Base-by-base conservation (phyloP, 2,797 vertebrate genomes). In the Microchirus variegatus region DNA sequence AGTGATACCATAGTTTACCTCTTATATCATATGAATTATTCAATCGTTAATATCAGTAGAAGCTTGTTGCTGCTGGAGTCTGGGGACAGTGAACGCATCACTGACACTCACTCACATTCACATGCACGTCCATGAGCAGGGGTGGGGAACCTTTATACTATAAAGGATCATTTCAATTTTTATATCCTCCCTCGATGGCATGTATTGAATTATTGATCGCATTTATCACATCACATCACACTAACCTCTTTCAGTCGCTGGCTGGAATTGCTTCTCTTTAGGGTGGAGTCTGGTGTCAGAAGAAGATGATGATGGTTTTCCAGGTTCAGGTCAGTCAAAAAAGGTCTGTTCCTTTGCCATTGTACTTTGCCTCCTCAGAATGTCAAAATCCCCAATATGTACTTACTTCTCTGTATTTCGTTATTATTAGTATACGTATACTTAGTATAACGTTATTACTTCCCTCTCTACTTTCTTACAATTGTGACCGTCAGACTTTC, bases 101-200 rank as follows among this genome's bases (percentile, higher is more conserved):
- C 38, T 56, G 38, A n/a, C 43, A 31, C 5, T 38, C 22, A 47
- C n/a, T 47, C 53, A 55, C 51, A 14, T 26, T 47, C 53, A 55
- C 51, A 14, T 26, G 35, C n/a, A 36, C 36, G 15, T 11, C 40
- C 13, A 14, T 42, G 40, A 3, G 40, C 13, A 42, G 40, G 5
- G 40, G 40, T 14, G 12, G 13, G 40, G 40, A 45, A 45, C 16
- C 43, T 10, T 45, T 45, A 18, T n/a, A n/a, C 44, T 19, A 5
- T 19, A 2, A 14, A 22, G 12, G 19, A 13, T 9, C 18, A 22
- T 48, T 26, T 22, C 6, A 22, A 22, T 48, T 15, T 48, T 48
- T 13, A 48, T 48, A 5, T 22, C 18, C 46, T 19, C 17, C 17
- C 22, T 19, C 1, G 19, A 13, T 11, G 18, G 46, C 46, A 31